Base-by-base conservation (phyloP, 2,113 vertebrate species). In the Microcebus ravelobensis region DNA sequence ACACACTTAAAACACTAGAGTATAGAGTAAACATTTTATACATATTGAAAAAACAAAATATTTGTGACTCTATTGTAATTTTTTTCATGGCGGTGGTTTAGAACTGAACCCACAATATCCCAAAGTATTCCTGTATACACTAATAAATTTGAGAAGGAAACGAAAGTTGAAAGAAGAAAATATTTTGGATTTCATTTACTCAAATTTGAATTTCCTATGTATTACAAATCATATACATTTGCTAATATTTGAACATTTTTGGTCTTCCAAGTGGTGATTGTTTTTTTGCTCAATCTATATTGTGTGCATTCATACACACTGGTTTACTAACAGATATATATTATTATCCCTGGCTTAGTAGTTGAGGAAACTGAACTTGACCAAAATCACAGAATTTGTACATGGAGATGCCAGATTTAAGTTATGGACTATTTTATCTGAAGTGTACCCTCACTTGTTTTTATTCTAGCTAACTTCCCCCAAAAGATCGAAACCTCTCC, bases 111-210 rank as follows among this genome's bases (percentile, higher is more conserved):
- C 4, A 29, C 8, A 76, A 31, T 76, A 48, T 29, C 15, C 42
- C 45, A 45, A 76, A 8, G 27, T 76, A 48, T 31, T 27, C 27
- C 45, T 31, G 8, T 48, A 31, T n/a, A n/a, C 63, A 7, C 9
- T 77, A 94, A 76, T 71, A 67, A 50, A 71, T 76, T 89, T 84
- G 25, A 76, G 42, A 88, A 81, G n/a, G 45, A 91, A 87, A 87
- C 36, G 52, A 91, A 79, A 77, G 29, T 17, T 17, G 68, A 81
- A n/a, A 48, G 14, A 61, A 71, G 20, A 83, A 85, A 79, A 12
- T 27, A 76, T 39, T 94, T 88, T 36, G 48, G 25, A 79, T 83
- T 91, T 85, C 61, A 79, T 15, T 57, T 52, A 83, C 63, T 84
- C 48, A 83, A 79, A 86, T 61, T 80, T 94, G 55, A 80, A 20